Evolutionary conservation across 2,888 invertebrate species (phyloP).

Genomic region (Cryptus armator): DNA sequence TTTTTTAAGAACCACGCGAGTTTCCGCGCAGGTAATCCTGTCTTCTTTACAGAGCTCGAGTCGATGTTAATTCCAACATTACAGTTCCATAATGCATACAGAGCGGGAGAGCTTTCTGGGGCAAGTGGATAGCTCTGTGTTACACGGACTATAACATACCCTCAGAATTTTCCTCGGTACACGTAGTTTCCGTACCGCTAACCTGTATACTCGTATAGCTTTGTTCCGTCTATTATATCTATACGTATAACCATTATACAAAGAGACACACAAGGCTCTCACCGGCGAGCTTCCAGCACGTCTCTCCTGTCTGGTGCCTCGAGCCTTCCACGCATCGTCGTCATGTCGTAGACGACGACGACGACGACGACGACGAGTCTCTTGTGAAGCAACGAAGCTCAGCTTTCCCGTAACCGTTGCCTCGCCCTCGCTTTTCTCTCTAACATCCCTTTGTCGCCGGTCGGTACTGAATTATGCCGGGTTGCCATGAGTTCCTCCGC

Average conservation of each 20-base stretch:
- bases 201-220: constrained; percentile 2
- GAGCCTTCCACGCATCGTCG: constrained; percentile 21
- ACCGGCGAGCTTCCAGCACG: constrained; percentile 5
- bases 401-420: constrained; percentile 20
- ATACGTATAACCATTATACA: constrained; percentile 16
- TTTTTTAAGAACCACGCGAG: no score
- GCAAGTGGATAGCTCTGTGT: not conserved
- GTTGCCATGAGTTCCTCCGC: constrained; percentile 39
- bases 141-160: not conserved
- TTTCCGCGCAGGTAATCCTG: no score
- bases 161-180: constrained; percentile 1
- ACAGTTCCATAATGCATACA: not conserved
- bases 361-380: constrained; percentile 7
- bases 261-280: constrained; percentile 21
- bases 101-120: not conserved
- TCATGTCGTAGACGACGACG: constrained; percentile 9
- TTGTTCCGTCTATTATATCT: not conserved
- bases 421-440: constrained; percentile 52
- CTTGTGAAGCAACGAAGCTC: constrained; percentile 30
- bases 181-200: constrained; percentile 47
- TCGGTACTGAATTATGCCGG: constrained; percentile 65
- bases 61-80: not conserved
- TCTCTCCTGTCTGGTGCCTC: constrained; percentile 14
- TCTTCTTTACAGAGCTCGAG: no score
- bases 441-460: constrained; percentile 60